Evolutionary conservation across 2,888 invertebrate genomes (phyloP).

Genomic region (Sialis lutaria): DNA sequence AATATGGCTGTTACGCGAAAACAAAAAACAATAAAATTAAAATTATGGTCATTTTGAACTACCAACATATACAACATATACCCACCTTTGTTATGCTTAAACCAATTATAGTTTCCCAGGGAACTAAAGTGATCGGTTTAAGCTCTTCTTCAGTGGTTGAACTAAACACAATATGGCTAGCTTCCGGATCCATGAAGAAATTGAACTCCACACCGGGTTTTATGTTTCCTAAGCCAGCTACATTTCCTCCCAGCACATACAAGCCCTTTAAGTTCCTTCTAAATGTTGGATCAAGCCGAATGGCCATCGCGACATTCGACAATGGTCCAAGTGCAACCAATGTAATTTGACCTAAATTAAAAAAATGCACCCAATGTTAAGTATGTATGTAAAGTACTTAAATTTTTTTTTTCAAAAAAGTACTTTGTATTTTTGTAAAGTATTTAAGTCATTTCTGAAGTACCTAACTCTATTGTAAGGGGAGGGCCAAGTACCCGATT

Average conservation of each 20-base stretch:
- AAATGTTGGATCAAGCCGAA: conserved; percentile 23
- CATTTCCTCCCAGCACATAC: conserved; percentile 21
- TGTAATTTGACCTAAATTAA: conserved; percentile 19
- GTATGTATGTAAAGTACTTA: no score
- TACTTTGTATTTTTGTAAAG: no score
- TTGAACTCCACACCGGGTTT: conserved; percentile 35
- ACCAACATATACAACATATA: no score
- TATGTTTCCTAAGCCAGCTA: conserved; percentile 20
- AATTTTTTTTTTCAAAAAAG: no score
- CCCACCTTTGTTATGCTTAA: neutral
- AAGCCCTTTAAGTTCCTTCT: conserved; percentile 17
- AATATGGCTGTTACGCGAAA: no score
- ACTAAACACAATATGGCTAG: conserved; percentile 33
- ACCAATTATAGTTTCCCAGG: conserved; percentile 28
- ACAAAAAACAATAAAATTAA: no score
- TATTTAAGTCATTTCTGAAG: no score
- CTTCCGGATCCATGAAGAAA: conserved; percentile 37
- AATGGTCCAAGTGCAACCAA: conserved; percentile 29
- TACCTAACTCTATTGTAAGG: no score
- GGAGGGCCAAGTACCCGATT: no score
- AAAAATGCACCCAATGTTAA: no score
- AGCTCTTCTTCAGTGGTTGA: conserved; percentile 12
- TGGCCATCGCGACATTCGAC: conserved; percentile 35
- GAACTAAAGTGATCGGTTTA: conserved; percentile 24
- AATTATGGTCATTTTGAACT: no score